Conservation (phyloP, 1,140 invertebrate species). For the Drosophila rufa region DNA sequence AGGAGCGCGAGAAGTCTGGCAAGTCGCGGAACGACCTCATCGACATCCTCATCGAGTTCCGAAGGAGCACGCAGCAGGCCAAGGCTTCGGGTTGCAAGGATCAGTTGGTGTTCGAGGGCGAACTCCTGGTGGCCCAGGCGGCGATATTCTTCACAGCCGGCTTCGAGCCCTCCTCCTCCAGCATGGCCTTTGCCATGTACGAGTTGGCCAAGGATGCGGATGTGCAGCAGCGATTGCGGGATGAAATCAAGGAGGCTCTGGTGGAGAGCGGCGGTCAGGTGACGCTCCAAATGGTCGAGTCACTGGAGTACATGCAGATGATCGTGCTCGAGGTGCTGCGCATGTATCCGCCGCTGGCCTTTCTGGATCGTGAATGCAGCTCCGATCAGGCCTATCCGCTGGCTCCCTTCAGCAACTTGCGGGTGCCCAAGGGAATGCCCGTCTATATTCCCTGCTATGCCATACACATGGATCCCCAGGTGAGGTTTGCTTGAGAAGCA, state of each 20-base stretch:
- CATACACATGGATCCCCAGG: slow-evolving; percentile 79
- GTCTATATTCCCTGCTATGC: slow-evolving; percentile 77
- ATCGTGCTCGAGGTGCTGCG: slow-evolving; percentile 86
- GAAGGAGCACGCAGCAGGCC: slow-evolving; percentile 55
- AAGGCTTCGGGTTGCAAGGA: slow-evolving; percentile 19
- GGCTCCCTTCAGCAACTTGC: slow-evolving; percentile 59
- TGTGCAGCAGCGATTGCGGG: slow-evolving; percentile 85
- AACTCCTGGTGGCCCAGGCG: slow-evolving; percentile 87
- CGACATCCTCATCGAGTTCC: slow-evolving; percentile 82
- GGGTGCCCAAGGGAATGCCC: slow-evolving; percentile 71
- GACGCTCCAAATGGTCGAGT: slow-evolving; percentile 84
- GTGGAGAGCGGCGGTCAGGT: slow-evolving; percentile 77
- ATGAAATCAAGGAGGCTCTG: slow-evolving; percentile 85
- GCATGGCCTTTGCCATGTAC: slow-evolving; percentile 86
- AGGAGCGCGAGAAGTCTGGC: slow-evolving; percentile 70
- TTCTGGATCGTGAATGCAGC: slow-evolving; percentile 86
- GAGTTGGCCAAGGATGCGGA: slow-evolving; percentile 85
- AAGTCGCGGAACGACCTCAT: slow-evolving; percentile 85
- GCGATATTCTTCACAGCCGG: slow-evolving; percentile 89
- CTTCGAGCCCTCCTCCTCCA: slow-evolving; percentile 86
- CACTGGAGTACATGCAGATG: slow-evolving; percentile 85
- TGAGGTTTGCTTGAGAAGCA: slow-evolving; percentile 2
- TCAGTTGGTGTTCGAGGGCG: slow-evolving; percentile 74
- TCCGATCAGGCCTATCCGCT: slow-evolving; percentile 61
- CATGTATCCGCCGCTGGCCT: slow-evolving; percentile 87